Evolutionary conservation across 2,797 vertebrate species (phyloP).

Genomic region (Lepus oiostolus): DNA sequence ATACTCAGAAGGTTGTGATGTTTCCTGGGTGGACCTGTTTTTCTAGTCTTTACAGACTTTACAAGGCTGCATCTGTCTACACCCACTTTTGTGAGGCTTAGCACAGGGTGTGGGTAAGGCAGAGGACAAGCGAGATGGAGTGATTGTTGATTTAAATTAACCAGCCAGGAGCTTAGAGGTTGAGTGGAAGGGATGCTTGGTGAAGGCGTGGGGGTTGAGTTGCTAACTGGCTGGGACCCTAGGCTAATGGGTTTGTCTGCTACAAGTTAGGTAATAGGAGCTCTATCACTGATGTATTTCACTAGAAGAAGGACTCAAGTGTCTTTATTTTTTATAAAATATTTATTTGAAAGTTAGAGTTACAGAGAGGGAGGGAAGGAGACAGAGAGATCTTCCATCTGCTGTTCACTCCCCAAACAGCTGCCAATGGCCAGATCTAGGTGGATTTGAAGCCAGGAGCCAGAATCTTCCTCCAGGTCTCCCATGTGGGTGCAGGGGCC

Average conservation of each 20-base stretch:
- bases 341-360: no score
- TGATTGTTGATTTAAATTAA: background rate
- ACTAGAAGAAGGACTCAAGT: background rate
- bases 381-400: no score
- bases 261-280: constrained; percentile 28
- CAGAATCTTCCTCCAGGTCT: no score
- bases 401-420: no score
- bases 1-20: background rate
- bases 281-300: background rate
- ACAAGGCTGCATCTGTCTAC: background rate
- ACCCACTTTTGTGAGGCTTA: background rate
- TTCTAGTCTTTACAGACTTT: background rate
- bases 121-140: background rate
- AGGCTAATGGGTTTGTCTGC: background rate
- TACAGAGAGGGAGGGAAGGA: no score
- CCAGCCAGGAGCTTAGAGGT: background rate
- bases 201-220: background rate
- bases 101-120: background rate
- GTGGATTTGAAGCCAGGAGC: no score
- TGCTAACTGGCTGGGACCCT: background rate
- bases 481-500: no score
- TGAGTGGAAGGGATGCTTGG: background rate
- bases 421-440: no score
- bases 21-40: background rate
- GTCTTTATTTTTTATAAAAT: background rate